A percentile compares a stretch with the other conserved stretches of the same genome.
phyloP scores from a whole-genome alignment of 2,113 vertebrate genomes.

The Bubo blakistoni region DNA sequence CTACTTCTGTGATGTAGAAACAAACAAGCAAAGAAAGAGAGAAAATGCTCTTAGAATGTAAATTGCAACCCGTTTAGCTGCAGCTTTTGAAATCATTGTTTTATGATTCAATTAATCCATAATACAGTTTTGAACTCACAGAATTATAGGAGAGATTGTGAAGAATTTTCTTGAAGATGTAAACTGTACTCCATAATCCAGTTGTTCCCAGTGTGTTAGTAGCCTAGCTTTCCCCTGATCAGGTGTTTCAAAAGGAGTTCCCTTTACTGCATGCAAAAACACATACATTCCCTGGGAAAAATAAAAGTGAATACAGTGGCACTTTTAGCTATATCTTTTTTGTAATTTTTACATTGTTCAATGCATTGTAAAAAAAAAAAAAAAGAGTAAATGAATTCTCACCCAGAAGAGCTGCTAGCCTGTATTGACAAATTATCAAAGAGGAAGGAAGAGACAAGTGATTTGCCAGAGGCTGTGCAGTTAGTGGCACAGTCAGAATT shows the following conservation, averaged over 20 bases:
- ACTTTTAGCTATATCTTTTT: background rate
- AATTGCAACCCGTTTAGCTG: background rate
- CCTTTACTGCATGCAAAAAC: constrained; percentile 97
- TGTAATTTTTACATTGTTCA: background rate
- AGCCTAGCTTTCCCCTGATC: constrained; percentile 96
- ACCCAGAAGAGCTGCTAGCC: background rate
- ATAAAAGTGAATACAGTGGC: background rate
- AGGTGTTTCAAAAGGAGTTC: constrained; percentile 96
- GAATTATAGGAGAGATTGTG: constrained; percentile 96
- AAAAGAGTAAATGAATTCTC: background rate
- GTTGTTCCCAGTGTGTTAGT: constrained; percentile 97
- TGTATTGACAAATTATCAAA: background rate
- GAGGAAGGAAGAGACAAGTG: background rate
- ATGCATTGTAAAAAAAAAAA: background rate
- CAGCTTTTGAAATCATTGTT: background rate
- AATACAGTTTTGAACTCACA: constrained; percentile 78
- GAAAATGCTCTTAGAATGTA: background rate
- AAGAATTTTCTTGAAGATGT: constrained; percentile 98
- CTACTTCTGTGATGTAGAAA: background rate
- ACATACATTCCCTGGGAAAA: constrained; percentile 92
- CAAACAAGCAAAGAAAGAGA: background rate
- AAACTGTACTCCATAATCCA: constrained; percentile 97
- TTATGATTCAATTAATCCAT: background rate
- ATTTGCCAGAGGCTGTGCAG: background rate
- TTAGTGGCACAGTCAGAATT: background rate